Evolutionary conservation across 2,888 invertebrate species (phyloP), one percentile per base, ranked within the genome.

Genomic region (Dasysyrphus tricinctus): DNA sequence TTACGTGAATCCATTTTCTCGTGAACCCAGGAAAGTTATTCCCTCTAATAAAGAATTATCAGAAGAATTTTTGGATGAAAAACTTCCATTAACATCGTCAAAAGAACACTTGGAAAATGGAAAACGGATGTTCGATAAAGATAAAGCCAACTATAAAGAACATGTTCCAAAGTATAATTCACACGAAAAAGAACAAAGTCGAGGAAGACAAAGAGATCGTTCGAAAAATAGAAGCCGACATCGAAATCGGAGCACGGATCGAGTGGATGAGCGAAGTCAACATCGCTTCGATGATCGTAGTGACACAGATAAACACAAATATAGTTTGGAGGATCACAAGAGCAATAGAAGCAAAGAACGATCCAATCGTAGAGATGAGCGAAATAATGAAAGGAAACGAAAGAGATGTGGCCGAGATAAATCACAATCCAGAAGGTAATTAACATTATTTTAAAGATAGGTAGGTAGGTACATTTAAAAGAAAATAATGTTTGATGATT

Each of bases 351-450:
- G 37, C 24, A 69, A 51, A 14, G 67, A 67, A 19, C 32, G 49
- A 8, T n/a, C 14, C 5, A 9, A 19, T 14, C 14, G 3, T 3
- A 51, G 2, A 51, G 34, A 69, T 12, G 39, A 54, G 2, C 54
- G 6, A n/a, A 59, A 51, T 1, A 24, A 32, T 1, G 39, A 34
- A 2, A 14, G 6, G 1, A 56, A 29, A 29, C 63, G 9, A 29
- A 34, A 12, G 12, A 32, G 44, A 29, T 24, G 11, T 24, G 37
- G 5, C 3, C 37, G 61, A 47, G 42, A 65, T 42, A 6, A 3
- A 5, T 63, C 54, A 1, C 16, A 32, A 11, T 14, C 16, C 19
- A 44, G 5, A 76, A 70, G 76, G 80, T 81, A 65, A 76, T 56
- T 51, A 32, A 6, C 2, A 3, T 32, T 32, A 6, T 32, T 32